A percentile compares a stretch with the other conserved stretches of the same genome.
phyloP scores from a whole-genome alignment of 23 tunicate genomes.

The Styela clava region DNA sequence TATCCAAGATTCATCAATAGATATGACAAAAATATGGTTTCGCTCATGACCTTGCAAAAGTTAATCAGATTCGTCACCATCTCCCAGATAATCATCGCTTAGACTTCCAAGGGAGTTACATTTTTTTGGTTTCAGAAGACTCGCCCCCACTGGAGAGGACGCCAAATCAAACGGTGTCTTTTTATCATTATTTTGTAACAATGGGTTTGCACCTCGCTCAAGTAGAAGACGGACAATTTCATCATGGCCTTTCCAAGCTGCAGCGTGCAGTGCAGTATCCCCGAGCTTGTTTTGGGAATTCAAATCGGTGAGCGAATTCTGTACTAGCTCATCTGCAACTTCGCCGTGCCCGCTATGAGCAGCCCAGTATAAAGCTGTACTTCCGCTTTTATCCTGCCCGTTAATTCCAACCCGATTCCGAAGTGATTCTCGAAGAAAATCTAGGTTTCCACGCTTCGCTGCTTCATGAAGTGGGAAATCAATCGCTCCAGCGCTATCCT shows the following conservation, averaged over 20 bases:
- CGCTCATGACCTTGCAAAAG: no score
- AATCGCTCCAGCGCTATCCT: constrained; percentile 67
- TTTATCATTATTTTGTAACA: constrained; percentile 63
- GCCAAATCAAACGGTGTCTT: constrained; percentile 70
- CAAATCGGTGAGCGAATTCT: constrained; percentile 54
- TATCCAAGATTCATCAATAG: no score
- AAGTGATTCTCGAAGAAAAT: constrained; percentile 69
- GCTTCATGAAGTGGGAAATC: constrained; percentile 98
- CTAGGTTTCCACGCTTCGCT: constrained; percentile 85
- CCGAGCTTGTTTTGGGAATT: constrained; percentile 79
- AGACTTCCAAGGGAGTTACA: constrained; percentile 29
- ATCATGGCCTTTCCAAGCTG: constrained; percentile 82
- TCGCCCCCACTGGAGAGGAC: constrained; percentile 52
- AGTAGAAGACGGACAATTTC: constrained; percentile 54
- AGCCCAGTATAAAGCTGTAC: constrained; percentile 92
- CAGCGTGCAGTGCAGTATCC: constrained; percentile 82
- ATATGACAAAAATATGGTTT: no score
- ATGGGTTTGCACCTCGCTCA: constrained; percentile 53
- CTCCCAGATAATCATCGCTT: constrained; percentile 77
- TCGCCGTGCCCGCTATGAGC: constrained; percentile 92
- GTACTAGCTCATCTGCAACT: constrained; percentile 46
- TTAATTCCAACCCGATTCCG: constrained; percentile 73
- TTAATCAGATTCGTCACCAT: constrained; percentile 51
- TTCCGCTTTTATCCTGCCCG: constrained; percentile 72
- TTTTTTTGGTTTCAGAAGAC: constrained; percentile 63